phyloP scores from a whole-genome alignment of 2,888 invertebrate genomes.

The Bruchidius siliquastri region DNA sequence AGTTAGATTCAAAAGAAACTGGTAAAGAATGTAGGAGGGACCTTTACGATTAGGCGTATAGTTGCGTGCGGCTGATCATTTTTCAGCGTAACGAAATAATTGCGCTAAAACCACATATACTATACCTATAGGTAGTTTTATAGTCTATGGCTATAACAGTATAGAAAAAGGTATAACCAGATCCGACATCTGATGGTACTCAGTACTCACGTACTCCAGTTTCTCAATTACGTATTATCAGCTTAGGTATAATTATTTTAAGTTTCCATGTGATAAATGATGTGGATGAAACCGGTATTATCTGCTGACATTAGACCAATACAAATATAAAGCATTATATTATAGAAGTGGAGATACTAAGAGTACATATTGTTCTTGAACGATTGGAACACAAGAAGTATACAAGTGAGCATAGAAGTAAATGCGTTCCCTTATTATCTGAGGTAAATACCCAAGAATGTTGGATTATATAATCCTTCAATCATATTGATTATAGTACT shows the following conservation, averaged over 20 bases:
- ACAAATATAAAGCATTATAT: too few relatives aligned
- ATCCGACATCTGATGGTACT: not conserved
- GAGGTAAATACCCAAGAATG: too few relatives aligned
- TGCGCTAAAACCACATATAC: not conserved
- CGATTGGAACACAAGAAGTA: too few relatives aligned
- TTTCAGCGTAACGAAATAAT: not conserved
- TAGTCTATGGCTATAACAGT: too few relatives aligned
- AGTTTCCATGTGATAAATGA: not conserved
- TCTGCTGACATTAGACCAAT: not conserved
- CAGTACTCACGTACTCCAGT: not conserved
- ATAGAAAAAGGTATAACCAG: too few relatives aligned
- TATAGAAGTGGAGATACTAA: not conserved
- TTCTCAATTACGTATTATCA: not conserved
- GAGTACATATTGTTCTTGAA: not conserved
- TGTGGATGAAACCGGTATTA: not conserved
- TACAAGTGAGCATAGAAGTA: too few relatives aligned
- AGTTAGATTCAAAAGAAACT: not conserved
- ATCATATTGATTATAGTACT: too few relatives aligned
- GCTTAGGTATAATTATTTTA: not conserved
- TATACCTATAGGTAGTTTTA: too few relatives aligned
- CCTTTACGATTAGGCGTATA: not conserved
- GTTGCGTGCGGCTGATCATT: not conserved
- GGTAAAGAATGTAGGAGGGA: not conserved
- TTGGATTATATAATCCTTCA: too few relatives aligned
- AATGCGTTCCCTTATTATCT: too few relatives aligned